Evolutionary conservation across 2,113 vertebrate genomes (phyloP).

Genomic region (Dendrocopos noguchii): DNA sequence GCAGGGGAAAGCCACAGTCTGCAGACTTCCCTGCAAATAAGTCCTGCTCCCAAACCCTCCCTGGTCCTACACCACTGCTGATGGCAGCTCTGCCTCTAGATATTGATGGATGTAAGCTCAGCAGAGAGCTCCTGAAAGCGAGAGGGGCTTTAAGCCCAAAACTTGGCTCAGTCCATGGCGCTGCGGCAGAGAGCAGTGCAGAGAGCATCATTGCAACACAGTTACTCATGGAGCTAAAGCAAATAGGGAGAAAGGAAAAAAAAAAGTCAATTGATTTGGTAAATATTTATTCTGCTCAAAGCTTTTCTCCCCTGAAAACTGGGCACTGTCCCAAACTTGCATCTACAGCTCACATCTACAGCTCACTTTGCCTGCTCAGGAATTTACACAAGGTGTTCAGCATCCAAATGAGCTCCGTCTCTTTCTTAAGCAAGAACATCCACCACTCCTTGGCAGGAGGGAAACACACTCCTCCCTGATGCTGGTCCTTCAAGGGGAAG

Average conservation of each 20-base stretch:
- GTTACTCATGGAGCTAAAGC: conserved; percentile 7
- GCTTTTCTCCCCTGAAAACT: conserved; percentile 31
- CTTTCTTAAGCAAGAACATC: neutral
- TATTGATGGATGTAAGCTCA: neutral
- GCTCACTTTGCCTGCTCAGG: neutral
- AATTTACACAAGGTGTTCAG: conserved; percentile 37
- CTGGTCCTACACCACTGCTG: neutral
- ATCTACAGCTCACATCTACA: neutral
- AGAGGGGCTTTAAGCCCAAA: neutral
- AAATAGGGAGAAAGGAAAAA: conserved; percentile 10
- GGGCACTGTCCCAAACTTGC: conserved; percentile 13
- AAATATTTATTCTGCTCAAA: conserved; percentile 63
- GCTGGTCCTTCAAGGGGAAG: neutral
- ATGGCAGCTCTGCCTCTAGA: neutral
- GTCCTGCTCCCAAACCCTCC: neutral
- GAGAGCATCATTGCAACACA: neutral
- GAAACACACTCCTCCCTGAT: rapidly evolving
- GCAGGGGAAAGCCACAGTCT: neutral
- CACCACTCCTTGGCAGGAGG: neutral
- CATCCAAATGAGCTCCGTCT: conserved; percentile 44
- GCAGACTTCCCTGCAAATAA: neutral
- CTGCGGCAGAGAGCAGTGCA: neutral
- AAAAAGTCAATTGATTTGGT: conserved; percentile 34
- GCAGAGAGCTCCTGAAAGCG: neutral
- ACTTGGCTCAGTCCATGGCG: neutral